Conservation (phyloP, 2,888 invertebrate species). For the Trachelus iudaicus region DNA sequence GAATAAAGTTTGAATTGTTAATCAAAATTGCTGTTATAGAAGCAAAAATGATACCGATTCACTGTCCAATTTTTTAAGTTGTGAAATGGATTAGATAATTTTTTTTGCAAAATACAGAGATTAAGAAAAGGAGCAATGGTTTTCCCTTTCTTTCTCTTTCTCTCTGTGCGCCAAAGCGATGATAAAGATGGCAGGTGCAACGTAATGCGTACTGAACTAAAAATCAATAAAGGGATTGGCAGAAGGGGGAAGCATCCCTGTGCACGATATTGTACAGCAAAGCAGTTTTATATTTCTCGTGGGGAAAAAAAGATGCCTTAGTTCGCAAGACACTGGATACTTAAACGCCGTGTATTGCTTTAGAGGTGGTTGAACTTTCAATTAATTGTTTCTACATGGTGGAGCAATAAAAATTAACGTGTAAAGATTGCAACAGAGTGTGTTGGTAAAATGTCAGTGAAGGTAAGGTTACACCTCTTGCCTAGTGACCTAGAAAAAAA, state of each 20-base stretch:
- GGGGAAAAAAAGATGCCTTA: neutral
- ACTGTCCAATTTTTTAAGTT: neutral
- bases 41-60: neutral
- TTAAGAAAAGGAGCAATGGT: neutral
- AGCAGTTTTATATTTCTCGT: conserved; percentile 14
- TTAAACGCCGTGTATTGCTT: neutral
- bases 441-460: conserved; percentile 59
- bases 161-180: neutral
- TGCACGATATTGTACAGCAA: conserved; percentile 24
- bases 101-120: neutral
- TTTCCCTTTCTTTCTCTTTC: neutral
- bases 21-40: neutral
- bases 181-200: conserved; percentile 53
- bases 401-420: conserved; percentile 14
- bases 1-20: neutral
- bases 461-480: conserved; percentile 44
- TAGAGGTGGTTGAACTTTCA: neutral
- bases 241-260: conserved; percentile 44
- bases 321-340: neutral
- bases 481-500: neutral
- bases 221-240: conserved; percentile 58
- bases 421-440: conserved; percentile 41
- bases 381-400: neutral
- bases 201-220: conserved; percentile 29
- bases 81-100: neutral